Evolutionary conservation across 92 coral and sea anemone species (phyloP).

Genomic region (Anthopleura xanthogrammica): DNA sequence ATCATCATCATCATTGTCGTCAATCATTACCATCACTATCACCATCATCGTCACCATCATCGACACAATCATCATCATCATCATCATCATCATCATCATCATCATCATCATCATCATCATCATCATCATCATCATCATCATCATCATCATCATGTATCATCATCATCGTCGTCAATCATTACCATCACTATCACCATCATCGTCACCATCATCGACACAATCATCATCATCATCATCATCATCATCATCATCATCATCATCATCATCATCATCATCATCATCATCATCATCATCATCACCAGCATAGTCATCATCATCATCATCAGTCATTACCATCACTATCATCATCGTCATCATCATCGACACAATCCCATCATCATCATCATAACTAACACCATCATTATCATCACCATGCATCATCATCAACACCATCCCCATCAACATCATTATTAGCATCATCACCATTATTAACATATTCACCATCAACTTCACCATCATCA

Average conservation of each 20-base stretch:
- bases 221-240: not conserved
- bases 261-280: not conserved
- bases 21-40: not conserved
- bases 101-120: too few relatives aligned
- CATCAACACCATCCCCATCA: not conserved
- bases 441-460: not conserved
- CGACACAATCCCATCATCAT: not conserved
- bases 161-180: not conserved
- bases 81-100: not conserved
- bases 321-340: too few relatives aligned
- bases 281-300: not conserved
- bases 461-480: not conserved
- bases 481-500: not conserved
- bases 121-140: slow-evolving; percentile 58
- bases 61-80: not conserved
- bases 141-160: not conserved
- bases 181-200: not conserved
- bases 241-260: not conserved
- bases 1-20: not conserved
- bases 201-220: not conserved
- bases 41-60: not conserved
- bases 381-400: too few relatives aligned
- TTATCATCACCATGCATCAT: not conserved
- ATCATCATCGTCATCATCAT: slow-evolving; percentile 57
- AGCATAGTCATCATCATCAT: not conserved